These are phyloP conservation scores for Epistrophella euchroma DNA, from an alignment of 2,888 invertebrate genomes.

Conservation along the genomic window DNA sequence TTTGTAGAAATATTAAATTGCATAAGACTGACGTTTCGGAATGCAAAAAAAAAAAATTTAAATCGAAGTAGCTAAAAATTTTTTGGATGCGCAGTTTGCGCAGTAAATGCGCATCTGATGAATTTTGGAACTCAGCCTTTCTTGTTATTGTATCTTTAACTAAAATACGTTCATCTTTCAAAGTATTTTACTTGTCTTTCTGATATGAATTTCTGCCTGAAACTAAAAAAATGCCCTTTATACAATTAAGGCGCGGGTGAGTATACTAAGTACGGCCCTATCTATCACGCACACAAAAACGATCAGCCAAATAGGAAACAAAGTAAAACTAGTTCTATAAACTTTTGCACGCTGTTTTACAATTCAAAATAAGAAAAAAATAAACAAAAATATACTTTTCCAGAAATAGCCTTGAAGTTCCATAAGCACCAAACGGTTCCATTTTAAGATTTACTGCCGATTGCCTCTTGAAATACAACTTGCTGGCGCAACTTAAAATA, in stretches of 20 bases:
- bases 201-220: not conserved
- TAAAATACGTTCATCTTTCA: no score
- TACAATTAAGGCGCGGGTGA: not conserved
- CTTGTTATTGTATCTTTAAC: no score
- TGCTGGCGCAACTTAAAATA: constrained; percentile 23
- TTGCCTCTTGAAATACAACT: not conserved
- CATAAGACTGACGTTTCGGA: no score
- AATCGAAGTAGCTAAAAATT: no score
- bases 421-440: constrained; percentile 32
- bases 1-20: no score
- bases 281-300: constrained; percentile 4
- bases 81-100: no score
- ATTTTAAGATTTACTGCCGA: constrained; percentile 39
- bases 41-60: no score
- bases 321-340: constrained; percentile 67
- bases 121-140: no score
- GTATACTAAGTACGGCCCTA: not conserved
- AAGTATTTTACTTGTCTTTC: no score
- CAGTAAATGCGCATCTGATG: no score
- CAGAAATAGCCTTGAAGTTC: constrained; percentile 59
- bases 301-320: constrained; percentile 55
- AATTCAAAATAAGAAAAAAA: constrained; percentile 27
- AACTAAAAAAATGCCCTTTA: not conserved
- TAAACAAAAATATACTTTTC: constrained; percentile 28
- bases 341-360: constrained; percentile 56